These are phyloP conservation scores for Columbina picui DNA, from an alignment of 2,113 vertebrate species.

Conservation along the genomic window DNA sequence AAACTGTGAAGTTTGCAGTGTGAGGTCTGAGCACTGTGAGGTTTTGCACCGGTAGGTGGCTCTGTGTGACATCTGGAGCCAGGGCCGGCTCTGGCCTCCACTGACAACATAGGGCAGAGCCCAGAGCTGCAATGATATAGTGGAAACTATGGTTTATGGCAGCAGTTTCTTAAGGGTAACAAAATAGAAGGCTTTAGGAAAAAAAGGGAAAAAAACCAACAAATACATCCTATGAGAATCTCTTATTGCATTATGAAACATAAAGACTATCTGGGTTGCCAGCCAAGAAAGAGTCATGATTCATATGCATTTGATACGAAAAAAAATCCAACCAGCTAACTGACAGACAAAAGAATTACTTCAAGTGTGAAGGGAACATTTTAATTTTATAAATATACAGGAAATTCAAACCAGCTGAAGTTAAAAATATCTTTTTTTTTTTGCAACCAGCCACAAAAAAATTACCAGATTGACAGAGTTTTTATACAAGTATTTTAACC, in stretches of 20 bases:
- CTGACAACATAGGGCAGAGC: neutral
- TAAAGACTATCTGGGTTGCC: neutral
- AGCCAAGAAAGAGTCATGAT: neutral
- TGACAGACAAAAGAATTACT: neutral
- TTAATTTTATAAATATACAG: neutral
- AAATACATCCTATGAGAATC: neutral
- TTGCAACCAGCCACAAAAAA: neutral
- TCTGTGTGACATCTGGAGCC: neutral
- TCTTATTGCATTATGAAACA: neutral
- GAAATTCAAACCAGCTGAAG: neutral
- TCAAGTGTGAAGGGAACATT: conserved; percentile 1
- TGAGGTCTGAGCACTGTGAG: fast-evolving
- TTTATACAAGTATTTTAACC: neutral
- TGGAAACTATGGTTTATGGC: neutral
- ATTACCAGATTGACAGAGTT: neutral
- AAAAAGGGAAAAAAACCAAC: neutral
- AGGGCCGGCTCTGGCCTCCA: too few relatives aligned
- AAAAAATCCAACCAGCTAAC: neutral
- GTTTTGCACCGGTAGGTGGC: neutral
- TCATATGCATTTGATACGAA: neutral
- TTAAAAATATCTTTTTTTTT: neutral
- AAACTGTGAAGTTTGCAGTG: neutral
- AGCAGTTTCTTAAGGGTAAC: neutral
- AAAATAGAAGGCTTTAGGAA: neutral
- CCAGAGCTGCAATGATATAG: neutral